Conservation (phyloP, 2,797 vertebrate genomes). For the Mormyrus hasselquistii region DNA sequence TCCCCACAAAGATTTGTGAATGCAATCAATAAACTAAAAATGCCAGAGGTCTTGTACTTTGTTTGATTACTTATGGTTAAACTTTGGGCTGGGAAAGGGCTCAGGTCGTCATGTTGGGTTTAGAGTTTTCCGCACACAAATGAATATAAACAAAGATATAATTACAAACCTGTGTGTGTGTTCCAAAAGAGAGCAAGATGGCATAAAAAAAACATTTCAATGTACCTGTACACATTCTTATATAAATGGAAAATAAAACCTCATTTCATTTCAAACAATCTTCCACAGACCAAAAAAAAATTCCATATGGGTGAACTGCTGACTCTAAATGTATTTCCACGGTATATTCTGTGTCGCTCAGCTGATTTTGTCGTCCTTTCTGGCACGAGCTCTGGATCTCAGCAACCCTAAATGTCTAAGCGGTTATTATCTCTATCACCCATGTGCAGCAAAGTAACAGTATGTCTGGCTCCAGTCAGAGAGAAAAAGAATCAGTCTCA, state of each 20-base stretch:
- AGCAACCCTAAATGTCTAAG: background rate
- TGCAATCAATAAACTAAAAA: background rate
- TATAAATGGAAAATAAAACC: background rate
- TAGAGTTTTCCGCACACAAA: background rate
- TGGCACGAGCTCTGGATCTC: background rate
- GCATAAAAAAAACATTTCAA: background rate
- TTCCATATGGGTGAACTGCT: background rate
- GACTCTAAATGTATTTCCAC: background rate
- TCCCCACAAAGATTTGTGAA: background rate
- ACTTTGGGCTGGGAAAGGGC: background rate
- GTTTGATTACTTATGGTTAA: background rate
- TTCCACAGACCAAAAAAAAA: background rate
- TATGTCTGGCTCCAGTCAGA: background rate
- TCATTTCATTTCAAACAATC: background rate
- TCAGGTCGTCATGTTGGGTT: background rate
- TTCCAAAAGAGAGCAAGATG: background rate
- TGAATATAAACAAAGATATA: background rate
- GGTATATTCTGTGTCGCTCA: background rate
- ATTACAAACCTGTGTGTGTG: background rate
- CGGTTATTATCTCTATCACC: constrained; percentile 2
- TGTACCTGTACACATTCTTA: background rate
- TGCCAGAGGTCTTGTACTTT: background rate
- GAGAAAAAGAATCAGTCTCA: background rate
- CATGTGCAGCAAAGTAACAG: constrained; percentile 3
- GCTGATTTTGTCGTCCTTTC: background rate